Percentiles rank a stretch among this genome's conserved stretches.
These are phyloP conservation scores for Leptobrachium leishanense DNA, from an alignment of 2,113 vertebrate genomes.

Conservation along the genomic window DNA sequence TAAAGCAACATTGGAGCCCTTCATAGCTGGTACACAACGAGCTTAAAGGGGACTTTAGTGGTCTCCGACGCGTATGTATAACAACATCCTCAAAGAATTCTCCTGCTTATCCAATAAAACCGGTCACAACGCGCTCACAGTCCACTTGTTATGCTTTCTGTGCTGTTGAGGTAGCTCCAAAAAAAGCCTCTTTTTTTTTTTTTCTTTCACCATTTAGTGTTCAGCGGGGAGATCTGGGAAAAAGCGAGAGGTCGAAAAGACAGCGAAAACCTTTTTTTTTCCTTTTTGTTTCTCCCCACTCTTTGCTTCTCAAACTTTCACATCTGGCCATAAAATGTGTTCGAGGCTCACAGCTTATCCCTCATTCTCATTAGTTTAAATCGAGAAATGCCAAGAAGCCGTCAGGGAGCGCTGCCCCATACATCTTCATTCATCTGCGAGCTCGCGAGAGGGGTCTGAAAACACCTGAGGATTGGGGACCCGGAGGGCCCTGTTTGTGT, in stretches of 20 bases:
- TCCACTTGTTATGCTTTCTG: constrained; percentile 31
- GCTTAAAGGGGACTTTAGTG: constrained; percentile 30
- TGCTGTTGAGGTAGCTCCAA: constrained; percentile 40
- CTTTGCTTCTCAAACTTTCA: constrained; percentile 43
- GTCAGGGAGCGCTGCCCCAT: constrained; percentile 38
- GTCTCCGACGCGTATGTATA: constrained; percentile 16
- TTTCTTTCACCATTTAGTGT: constrained; percentile 32
- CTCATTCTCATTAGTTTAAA: constrained; percentile 48
- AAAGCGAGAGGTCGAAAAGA: constrained; percentile 39
- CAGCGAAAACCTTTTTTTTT: constrained; percentile 30
- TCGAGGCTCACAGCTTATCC: constrained; percentile 47
- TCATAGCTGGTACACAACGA: constrained; percentile 35
- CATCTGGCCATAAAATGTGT: constrained; percentile 48
- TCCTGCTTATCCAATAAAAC: constrained; percentile 32
- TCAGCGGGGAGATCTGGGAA: constrained; percentile 34
- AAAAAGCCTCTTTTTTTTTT: neutral
- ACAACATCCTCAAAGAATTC: constrained; percentile 40
- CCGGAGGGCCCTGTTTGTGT: constrained; percentile 29
- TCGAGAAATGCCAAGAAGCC: constrained; percentile 37
- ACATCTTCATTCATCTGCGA: constrained; percentile 39
- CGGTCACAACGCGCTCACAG: constrained; percentile 5
- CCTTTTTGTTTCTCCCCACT: neutral
- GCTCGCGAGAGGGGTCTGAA: constrained; percentile 12
- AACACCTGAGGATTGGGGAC: constrained; percentile 35
- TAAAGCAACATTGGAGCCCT: constrained; percentile 35